Percentiles rank a stretch among this genome's conserved stretches.
Conservation (phyloP, 2,888 invertebrate genomes). For the Netelia virgata region DNA sequence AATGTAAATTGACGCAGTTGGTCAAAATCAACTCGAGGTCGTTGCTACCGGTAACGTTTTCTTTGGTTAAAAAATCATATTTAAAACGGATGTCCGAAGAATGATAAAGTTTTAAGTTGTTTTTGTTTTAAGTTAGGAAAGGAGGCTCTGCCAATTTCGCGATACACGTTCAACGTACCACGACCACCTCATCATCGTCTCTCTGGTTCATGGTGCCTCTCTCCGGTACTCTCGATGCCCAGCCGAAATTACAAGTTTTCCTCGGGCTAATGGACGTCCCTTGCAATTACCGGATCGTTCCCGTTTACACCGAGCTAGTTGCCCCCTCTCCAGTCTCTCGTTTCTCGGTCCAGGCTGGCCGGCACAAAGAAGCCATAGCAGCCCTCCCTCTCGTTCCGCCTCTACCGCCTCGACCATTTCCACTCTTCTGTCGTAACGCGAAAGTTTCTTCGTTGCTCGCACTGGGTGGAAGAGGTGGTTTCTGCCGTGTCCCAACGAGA, state of each 20-base stretch:
- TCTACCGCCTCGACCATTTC: constrained; percentile 70
- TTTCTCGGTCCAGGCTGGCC: constrained; percentile 59
- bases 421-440: constrained; percentile 67
- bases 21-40: no score
- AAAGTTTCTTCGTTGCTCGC: constrained; percentile 79
- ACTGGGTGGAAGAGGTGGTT: constrained; percentile 57
- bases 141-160: constrained; percentile 16
- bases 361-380: constrained; percentile 67
- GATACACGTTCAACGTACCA: background rate
- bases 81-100: no score
- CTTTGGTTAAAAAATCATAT: no score
- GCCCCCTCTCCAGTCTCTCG: constrained; percentile 47
- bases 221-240: constrained; percentile 24
- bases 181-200: background rate
- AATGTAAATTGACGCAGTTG: no score
- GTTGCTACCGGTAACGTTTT: no score
- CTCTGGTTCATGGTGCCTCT: constrained; percentile 1
- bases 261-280: constrained; percentile 75
- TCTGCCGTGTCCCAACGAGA: constrained; percentile 59
- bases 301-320: constrained; percentile 65
- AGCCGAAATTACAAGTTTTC: constrained; percentile 73
- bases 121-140: constrained; percentile 58
- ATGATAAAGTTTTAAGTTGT: constrained; percentile 49
- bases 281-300: constrained; percentile 77
- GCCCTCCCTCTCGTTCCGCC: constrained; percentile 69